phyloP scores from a whole-genome alignment of 2,888 invertebrate species.

The Watsonalla binaria region DNA sequence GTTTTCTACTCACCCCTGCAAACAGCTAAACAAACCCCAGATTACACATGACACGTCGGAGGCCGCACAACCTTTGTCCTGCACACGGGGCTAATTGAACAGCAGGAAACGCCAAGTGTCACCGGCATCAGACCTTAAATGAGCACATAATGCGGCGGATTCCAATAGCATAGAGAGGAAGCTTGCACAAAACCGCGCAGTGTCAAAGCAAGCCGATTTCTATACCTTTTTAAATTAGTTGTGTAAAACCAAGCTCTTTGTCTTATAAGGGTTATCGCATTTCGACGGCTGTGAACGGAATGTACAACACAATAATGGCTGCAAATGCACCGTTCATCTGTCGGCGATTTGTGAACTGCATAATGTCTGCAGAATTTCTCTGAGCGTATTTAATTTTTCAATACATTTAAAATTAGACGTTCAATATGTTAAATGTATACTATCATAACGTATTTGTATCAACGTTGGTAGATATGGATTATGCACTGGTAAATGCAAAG shows the following conservation, averaged over 20 bases:
- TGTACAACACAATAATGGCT: not conserved
- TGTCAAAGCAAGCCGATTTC: constrained; percentile 46
- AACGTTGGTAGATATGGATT: too few species aligned
- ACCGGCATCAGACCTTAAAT: constrained; percentile 53
- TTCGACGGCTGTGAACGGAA: constrained; percentile 19
- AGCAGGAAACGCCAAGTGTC: constrained; percentile 61
- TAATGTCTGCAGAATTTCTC: too few species aligned
- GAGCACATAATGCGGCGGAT: constrained; percentile 60
- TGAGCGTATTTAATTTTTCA: too few species aligned
- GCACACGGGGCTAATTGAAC: constrained; percentile 53
- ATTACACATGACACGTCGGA: not conserved
- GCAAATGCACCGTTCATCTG: not conserved
- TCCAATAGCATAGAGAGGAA: constrained; percentile 31
- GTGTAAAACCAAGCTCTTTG: constrained; percentile 12
- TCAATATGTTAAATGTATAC: too few species aligned
- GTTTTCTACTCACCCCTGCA: too few species aligned
- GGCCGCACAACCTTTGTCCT: constrained; percentile 10
- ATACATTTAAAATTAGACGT: too few species aligned
- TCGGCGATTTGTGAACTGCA: not conserved
- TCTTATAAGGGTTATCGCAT: constrained; percentile 42
- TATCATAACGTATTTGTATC: too few species aligned
- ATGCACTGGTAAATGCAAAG: too few species aligned
- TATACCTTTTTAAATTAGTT: constrained; percentile 22
- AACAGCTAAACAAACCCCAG: too few species aligned
- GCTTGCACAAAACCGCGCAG: constrained; percentile 30